These are phyloP conservation scores for Pheosia gnoma DNA, from an alignment of 2,888 invertebrate genomes.

Conservation along the genomic window DNA sequence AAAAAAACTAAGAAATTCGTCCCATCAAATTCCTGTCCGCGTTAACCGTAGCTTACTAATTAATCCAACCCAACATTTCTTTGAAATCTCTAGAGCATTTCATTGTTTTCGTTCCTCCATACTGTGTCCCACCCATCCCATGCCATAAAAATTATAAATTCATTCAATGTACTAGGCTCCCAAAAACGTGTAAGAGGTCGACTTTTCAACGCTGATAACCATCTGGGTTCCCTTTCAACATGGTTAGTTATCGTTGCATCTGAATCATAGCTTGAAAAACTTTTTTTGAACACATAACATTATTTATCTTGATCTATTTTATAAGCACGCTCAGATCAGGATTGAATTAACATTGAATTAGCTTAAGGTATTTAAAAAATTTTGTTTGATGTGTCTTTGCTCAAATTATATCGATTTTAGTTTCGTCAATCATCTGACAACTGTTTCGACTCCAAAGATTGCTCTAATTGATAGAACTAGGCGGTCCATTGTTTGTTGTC, in stretches of 20 bases:
- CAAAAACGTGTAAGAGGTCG: slow-evolving; percentile 74
- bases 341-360: slow-evolving; percentile 61
- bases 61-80: neutral
- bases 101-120: slow-evolving; percentile 26
- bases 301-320: slow-evolving; percentile 61
- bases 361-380: slow-evolving; percentile 48
- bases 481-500: too few species aligned
- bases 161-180: slow-evolving; percentile 76
- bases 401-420: neutral
- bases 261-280: slow-evolving; percentile 53
- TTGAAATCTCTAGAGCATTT: slow-evolving; percentile 14
- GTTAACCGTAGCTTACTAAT: neutral
- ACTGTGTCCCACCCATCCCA: slow-evolving; percentile 29
- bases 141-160: slow-evolving; percentile 62
- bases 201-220: slow-evolving; percentile 49
- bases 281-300: slow-evolving; percentile 57
- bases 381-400: slow-evolving; percentile 24
- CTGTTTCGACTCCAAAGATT: too few species aligned
- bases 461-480: too few species aligned
- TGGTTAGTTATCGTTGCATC: slow-evolving; percentile 62
- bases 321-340: slow-evolving; percentile 58
- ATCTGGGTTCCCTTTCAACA: slow-evolving; percentile 70
- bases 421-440: neutral
- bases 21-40: neutral
- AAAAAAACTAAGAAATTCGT: neutral